phyloP scores from a whole-genome alignment of 2,797 vertebrate species.

The Lagodon rhomboides region DNA sequence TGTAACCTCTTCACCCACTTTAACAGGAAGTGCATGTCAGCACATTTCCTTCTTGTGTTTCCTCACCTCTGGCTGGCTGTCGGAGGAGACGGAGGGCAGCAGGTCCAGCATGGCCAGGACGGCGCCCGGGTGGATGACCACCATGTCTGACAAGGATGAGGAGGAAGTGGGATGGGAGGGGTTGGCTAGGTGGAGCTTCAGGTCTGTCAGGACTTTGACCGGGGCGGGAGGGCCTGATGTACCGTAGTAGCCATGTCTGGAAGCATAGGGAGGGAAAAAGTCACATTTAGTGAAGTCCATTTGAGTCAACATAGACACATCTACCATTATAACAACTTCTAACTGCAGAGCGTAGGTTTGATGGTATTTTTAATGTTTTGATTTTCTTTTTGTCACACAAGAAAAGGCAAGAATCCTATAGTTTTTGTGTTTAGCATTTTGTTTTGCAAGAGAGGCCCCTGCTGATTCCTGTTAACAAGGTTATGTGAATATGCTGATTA shows the following conservation, averaged over 20 bases:
- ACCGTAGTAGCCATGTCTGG: constrained; percentile 92
- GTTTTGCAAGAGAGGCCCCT: not conserved
- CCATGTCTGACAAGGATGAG: constrained; percentile 84
- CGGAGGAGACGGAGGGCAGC: constrained; percentile 92
- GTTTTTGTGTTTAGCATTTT: not conserved
- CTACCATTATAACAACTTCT: not conserved
- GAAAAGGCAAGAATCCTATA: not conserved
- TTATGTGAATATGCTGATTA: not conserved
- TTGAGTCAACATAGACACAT: not conserved
- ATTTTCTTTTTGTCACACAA: not conserved
- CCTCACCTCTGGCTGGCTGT: constrained; percentile 93
- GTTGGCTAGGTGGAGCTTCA: constrained; percentile 88
- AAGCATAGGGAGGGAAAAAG: not conserved
- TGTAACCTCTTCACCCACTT: not conserved
- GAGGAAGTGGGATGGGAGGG: constrained; percentile 81
- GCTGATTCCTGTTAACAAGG: not conserved
- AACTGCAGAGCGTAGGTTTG: not conserved
- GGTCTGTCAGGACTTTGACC: constrained; percentile 88
- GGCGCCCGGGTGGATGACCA: constrained; percentile 96
- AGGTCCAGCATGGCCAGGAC: constrained; percentile 96
- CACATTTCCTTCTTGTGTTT: constrained; percentile 20
- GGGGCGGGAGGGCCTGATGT: constrained; percentile 89
- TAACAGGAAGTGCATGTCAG: constrained; percentile 24
- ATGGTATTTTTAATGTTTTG: not conserved
- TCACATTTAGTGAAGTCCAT: not conserved